phyloP scores from a whole-genome alignment of 2,797 vertebrate species.

The Serranus cabrilla region DNA sequence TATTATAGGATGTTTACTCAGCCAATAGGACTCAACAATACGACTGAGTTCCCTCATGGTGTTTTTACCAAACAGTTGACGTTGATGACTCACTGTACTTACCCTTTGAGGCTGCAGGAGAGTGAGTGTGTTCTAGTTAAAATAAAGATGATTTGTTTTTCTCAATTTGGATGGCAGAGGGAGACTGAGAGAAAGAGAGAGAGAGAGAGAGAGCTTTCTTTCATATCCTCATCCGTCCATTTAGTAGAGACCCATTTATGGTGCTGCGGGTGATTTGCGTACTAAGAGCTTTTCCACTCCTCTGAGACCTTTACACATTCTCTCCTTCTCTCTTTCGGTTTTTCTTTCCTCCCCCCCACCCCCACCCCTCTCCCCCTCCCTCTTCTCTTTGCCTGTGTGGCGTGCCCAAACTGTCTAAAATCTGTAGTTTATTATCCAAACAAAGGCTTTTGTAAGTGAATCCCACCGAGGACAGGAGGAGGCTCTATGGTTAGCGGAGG shows the following conservation, averaged over 20 bases:
- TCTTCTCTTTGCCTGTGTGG: constrained; percentile 49
- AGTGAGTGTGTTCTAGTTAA: constrained; percentile 23
- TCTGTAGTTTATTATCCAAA: constrained; percentile 78
- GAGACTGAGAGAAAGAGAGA: not conserved
- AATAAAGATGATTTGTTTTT: constrained; percentile 50
- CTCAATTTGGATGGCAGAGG: constrained; percentile 25
- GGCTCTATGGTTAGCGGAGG: constrained; percentile 54
- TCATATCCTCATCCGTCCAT: constrained; percentile 58
- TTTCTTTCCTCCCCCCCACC: constrained; percentile 43
- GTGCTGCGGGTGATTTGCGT: constrained; percentile 69
- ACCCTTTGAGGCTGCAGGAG: constrained; percentile 38
- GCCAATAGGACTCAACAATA: constrained; percentile 6
- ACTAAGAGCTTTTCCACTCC: constrained; percentile 70
- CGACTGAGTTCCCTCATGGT: constrained; percentile 8
- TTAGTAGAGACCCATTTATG: constrained; percentile 61
- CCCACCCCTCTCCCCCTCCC: not conserved
- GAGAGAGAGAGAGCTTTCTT: constrained; percentile 19
- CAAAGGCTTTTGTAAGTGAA: constrained; percentile 78
- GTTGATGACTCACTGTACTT: constrained; percentile 36
- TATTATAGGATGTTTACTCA: not conserved
- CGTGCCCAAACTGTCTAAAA: constrained; percentile 76
- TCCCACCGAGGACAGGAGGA: constrained; percentile 63
- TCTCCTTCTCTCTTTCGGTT: constrained; percentile 56
- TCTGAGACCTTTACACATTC: constrained; percentile 65
- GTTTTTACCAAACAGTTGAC: constrained; percentile 19